Base-by-base conservation (phyloP, 2,797 vertebrate genomes). In the Columba guinea region DNA sequence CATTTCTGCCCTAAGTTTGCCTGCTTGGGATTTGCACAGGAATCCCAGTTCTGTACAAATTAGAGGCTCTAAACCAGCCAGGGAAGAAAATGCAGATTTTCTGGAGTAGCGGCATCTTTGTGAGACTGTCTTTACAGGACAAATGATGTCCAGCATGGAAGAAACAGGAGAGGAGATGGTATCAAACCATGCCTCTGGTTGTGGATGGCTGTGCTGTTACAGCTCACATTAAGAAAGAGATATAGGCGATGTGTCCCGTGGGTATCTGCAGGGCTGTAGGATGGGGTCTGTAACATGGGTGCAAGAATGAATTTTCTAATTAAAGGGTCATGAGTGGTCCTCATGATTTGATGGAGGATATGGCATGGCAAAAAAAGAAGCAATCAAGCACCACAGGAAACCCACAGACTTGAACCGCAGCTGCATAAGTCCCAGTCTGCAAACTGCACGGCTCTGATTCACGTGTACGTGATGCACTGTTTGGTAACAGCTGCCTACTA, bases 381-480 rank as follows among this genome's bases (percentile, higher is more conserved):
- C 19, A 14, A n/a, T 35, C 11, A 10, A 9, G 34, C 22, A 12
- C 28, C 53, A 19, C 5, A 15, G 65, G 83, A 88, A 81, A 46
- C 26, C 65, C 70, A 21, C 34, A 51, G 62, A 39, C 22, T 24
- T 34, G 44, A 63, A 37, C 21, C 9, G 0, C 37, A 74, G 21
- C 87, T 39, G 35, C 0, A 0, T 5, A 10, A 28, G 23, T 51
- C 37, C 39, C 39, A 0, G 27, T 60, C 41, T 58, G 58, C 39
- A 49, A 60, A 11, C 7, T 21, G 35, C 86, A 2, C 11, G 2
- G 58, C 17, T 80, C 68, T 79, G 69, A n/a, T 75, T 90, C 75
- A 46, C 0, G 0, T 4, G 5, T 9, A 26, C 0, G 1, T 17
- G 80, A n/a, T 15, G 65, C 39, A 0, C 7, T 0, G 2, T 39